Evolutionary conservation across 1,140 invertebrate genomes (phyloP).

Genomic region (Leguminivora glycinivorella): DNA sequence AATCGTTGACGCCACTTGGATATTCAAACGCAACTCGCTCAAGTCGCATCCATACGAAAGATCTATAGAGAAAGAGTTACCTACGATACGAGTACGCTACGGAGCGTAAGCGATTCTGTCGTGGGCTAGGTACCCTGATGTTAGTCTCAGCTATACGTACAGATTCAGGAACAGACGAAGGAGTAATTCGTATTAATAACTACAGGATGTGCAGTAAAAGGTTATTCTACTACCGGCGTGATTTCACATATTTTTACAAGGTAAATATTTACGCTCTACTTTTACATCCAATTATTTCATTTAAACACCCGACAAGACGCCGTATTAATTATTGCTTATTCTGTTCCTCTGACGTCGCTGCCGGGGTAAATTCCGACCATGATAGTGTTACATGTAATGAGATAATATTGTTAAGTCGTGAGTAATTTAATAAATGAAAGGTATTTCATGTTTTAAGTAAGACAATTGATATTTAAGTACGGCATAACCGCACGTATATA

Average conservation of each 20-base stretch:
- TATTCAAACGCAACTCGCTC: too few species aligned
- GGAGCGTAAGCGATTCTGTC: too few species aligned
- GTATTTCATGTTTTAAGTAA: background rate
- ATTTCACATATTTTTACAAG: constrained; percentile 9
- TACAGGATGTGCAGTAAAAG: background rate
- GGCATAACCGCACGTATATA: too few species aligned
- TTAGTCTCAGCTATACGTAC: too few species aligned
- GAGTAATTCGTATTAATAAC: too few species aligned
- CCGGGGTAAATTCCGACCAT: constrained; percentile 13
- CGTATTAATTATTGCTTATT: constrained; percentile 5
- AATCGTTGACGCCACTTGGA: too few species aligned
- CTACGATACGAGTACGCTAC: too few species aligned
- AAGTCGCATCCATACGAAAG: too few species aligned
- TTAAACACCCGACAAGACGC: background rate
- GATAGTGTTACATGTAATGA: constrained; percentile 16
- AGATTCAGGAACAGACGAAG: too few species aligned
- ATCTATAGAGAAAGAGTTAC: too few species aligned
- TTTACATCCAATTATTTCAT: constrained; percentile 18
- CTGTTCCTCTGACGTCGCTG: background rate
- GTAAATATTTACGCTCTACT: background rate
- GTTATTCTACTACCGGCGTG: background rate
- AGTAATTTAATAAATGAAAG: constrained; percentile 11
- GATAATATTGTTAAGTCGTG: constrained; percentile 1
- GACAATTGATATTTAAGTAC: background rate
- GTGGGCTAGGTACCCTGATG: too few species aligned